Evolutionary conservation across 35 echinoderm and acorn worm genomes (phyloP).

Genomic region (Anneissia japonica): DNA sequence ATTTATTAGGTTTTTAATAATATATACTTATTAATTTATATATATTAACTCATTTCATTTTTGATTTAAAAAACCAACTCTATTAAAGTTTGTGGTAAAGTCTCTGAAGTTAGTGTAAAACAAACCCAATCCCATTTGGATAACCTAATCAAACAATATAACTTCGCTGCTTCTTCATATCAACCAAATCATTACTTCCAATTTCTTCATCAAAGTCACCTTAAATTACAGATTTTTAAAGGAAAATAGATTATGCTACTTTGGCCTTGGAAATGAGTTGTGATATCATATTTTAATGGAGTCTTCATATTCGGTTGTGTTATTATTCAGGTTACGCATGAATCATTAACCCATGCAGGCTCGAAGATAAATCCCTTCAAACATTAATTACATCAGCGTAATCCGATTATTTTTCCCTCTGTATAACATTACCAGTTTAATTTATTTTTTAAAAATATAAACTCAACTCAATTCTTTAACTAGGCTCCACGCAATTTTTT

Average conservation of each 20-base stretch:
- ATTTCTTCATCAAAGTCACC: neutral
- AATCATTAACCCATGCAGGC: neutral
- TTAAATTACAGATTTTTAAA: neutral
- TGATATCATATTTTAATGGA: neutral
- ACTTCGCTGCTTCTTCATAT: neutral
- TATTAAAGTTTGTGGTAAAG: too few relatives aligned
- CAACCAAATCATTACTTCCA: neutral
- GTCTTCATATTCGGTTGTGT: neutral
- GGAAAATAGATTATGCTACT: neutral
- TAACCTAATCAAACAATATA: too few relatives aligned
- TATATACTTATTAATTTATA: too few relatives aligned
- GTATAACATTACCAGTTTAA: neutral
- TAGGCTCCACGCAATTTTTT: too few relatives aligned
- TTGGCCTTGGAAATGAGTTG: neutral
- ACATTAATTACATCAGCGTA: neutral
- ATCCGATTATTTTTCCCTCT: neutral
- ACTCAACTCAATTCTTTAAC: neutral
- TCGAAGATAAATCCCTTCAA: neutral
- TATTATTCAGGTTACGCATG: neutral
- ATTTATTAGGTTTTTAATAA: too few relatives aligned
- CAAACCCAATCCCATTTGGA: too few relatives aligned
- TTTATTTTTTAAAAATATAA: neutral
- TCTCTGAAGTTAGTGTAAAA: too few relatives aligned
- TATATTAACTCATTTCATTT: too few relatives aligned
- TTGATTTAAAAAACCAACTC: too few relatives aligned